phyloP scores from a whole-genome alignment of 1,140 invertebrate species.

The Camponotus pennsylvanicus region DNA sequence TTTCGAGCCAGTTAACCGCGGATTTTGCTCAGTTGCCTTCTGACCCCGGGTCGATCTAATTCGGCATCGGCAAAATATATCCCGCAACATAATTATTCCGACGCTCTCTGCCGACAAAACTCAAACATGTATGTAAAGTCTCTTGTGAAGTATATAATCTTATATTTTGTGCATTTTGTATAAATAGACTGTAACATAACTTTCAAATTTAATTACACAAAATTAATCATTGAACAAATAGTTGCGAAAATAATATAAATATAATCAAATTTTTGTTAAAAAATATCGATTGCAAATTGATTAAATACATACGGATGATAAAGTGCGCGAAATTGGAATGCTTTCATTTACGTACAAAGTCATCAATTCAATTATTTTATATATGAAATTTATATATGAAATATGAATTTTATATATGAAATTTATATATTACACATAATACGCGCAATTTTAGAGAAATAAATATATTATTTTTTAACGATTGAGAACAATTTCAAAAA shows the following conservation, averaged over 20 bases:
- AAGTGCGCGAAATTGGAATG: background rate
- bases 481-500: background rate
- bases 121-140: background rate
- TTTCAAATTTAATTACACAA: slow-evolving; percentile 8
- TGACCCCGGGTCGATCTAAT: slow-evolving; percentile 45
- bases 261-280: background rate
- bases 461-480: slow-evolving; percentile 7
- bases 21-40: slow-evolving; percentile 42
- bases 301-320: background rate
- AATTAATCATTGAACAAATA: slow-evolving; percentile 8
- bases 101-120: background rate
- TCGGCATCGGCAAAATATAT: slow-evolving; percentile 37
- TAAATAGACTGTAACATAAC: background rate
- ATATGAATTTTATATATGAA: background rate
- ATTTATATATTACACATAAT: background rate
- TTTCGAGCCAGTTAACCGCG: slow-evolving; percentile 62
- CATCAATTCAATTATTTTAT: too few relatives aligned
- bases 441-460: background rate
- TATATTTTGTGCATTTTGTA: slow-evolving; percentile 10
- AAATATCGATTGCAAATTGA: background rate
- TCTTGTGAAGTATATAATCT: background rate
- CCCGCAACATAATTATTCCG: slow-evolving; percentile 13
- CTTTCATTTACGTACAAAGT: background rate
- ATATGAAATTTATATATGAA: background rate
- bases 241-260: background rate